Base-by-base conservation (phyloP, 2,113 vertebrate species). In the Thamnophis sirtalis region DNA sequence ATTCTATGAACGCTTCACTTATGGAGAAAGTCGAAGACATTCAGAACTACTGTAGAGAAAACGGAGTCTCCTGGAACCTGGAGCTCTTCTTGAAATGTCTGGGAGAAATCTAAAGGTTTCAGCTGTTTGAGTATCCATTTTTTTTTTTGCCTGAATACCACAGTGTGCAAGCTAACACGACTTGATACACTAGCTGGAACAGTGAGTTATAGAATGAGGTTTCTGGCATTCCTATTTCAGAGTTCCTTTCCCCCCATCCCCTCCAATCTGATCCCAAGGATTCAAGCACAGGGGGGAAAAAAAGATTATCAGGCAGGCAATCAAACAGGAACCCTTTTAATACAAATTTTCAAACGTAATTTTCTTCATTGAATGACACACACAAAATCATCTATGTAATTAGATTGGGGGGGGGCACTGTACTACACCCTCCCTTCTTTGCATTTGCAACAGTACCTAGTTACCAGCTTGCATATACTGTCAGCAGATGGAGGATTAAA, bases 71-170 rank as follows among this genome's bases (percentile, higher is more conserved):
- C 94, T 43, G 93, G 58, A 95, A 96, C 94, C 96, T 89, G 85
- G 33, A 94, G 89, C 92, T 91, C 91, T 92, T 49, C 43, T 91
- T 92, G 96, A 97, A 95, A 92, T 86, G 96, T 95, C 95, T 95
- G 91, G 96, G 95, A 97, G 96, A 97, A 96, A 97, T 96, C 84
- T 96, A 94, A 96, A 97, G 94, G 94, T 96, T 97, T 96, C 94
- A 68, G 95, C 88, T 96, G 92, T 96, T 94, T 93, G 93, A 95
- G 94, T 95, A 95, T 43, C 92, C 90, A 43, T n/a, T n/a, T n/a
- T n/a, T n/a, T n/a, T n/a, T n/a, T n/a, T 96, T 11, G 95, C 96
- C 96, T 94, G 95, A 92, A 96, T 96, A 96, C 95, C 93, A 95
- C 92, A 93, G 90, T 0, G 28, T 91, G 48, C 33, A 93, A 96